Percentiles rank a stretch among this genome's conserved stretches.
Conservation (phyloP, 2,888 invertebrate species). For the Nudaria mundana region DNA sequence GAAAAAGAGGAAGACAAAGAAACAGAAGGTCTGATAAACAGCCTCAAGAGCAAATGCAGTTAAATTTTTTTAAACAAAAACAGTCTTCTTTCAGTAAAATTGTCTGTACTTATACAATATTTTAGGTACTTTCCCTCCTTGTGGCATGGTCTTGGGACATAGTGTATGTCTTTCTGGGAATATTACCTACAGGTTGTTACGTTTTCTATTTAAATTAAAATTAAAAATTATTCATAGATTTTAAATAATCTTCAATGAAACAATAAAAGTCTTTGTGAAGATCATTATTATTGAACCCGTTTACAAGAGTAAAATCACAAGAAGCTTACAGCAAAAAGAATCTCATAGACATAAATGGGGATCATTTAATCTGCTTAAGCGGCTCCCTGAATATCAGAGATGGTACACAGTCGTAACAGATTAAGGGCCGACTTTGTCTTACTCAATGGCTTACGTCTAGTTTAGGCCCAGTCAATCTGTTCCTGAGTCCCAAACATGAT, state of each 20-base stretch:
- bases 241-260: conserved; percentile 11
- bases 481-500: conserved; percentile 25
- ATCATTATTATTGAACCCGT: conserved; percentile 18
- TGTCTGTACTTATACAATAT: too few species aligned
- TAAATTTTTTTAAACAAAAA: too few species aligned
- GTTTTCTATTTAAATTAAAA: too few species aligned
- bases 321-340: conserved; percentile 38
- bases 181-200: too few species aligned
- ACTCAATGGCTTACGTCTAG: conserved; percentile 56
- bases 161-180: too few species aligned
- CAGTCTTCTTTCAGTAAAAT: too few species aligned
- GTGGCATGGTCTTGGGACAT: too few species aligned
- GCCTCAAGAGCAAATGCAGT: too few species aligned
- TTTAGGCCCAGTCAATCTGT: conserved; percentile 47
- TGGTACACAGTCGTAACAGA: conserved; percentile 50
- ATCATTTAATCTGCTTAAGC: conserved; percentile 55
- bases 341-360: conserved; percentile 37
- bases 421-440: conserved; percentile 60
- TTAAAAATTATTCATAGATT: too few species aligned
- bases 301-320: conserved; percentile 20
- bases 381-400: conserved; percentile 54
- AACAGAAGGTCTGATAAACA: too few species aligned
- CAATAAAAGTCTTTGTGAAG: conserved; percentile 20
- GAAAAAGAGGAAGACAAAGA: too few species aligned
- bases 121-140: too few species aligned